Evolutionary conservation across 2,113 vertebrate species (phyloP).

Genomic region (Apus apus): DNA sequence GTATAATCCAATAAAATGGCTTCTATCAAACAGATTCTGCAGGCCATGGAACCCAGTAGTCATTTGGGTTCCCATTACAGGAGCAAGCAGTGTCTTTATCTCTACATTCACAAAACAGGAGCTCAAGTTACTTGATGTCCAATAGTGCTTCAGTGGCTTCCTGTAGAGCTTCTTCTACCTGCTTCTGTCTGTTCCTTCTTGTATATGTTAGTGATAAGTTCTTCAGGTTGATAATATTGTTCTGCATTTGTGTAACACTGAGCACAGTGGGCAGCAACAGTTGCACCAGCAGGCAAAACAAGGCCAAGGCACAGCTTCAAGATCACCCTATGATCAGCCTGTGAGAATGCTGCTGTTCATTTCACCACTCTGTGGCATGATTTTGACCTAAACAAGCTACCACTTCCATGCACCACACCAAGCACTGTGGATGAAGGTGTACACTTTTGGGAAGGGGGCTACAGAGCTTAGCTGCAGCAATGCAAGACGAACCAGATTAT

Average conservation of each 20-base stretch:
- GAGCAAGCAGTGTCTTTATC: neutral
- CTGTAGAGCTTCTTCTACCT: neutral
- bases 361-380: neutral
- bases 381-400: neutral
- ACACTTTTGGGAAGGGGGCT: neutral
- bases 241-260: neutral
- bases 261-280: neutral
- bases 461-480: neutral
- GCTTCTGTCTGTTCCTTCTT: neutral
- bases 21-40: neutral
- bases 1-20: neutral
- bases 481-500: neutral
- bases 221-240: neutral
- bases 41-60: neutral
- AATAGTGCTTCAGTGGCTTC: neutral
- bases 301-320: neutral
- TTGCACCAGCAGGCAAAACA: neutral
- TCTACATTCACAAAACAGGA: neutral
- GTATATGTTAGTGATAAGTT: neutral
- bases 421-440: neutral
- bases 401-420: fast-evolving
- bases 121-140: neutral
- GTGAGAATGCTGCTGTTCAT: neutral
- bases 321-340: neutral
- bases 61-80: neutral